Percentiles rank a stretch among this genome's conserved stretches.
phyloP scores from a whole-genome alignment of 2,888 invertebrate species.

The Agapetus fuscipes region DNA sequence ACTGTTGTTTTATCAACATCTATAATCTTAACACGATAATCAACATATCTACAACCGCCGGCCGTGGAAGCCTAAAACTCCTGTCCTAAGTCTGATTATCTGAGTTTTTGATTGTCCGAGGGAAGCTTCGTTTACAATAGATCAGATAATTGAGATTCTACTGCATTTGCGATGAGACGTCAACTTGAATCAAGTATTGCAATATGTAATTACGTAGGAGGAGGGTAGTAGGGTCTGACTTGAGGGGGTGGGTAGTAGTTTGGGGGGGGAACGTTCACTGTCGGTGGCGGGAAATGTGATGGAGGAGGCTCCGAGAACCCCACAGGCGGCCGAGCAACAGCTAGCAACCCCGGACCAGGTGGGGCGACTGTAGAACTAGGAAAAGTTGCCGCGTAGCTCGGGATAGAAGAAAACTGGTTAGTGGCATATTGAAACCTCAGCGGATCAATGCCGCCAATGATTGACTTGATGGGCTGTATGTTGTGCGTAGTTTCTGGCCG shows the following conservation, averaged over 20 bases:
- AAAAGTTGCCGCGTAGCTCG: conserved; percentile 36
- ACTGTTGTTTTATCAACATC: no score
- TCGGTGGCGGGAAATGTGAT: conserved; percentile 27
- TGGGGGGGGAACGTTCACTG: conserved; percentile 37
- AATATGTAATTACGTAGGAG: conserved; percentile 30
- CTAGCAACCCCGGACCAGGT: conserved; percentile 30
- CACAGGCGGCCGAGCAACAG: conserved; percentile 27
- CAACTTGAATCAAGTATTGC: no score
- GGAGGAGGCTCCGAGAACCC: conserved; percentile 23
- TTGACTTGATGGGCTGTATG: conserved; percentile 27
- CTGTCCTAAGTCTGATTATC: no score
- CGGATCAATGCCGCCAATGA: conserved; percentile 23
- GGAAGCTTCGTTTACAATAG: no score
- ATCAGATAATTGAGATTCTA: no score
- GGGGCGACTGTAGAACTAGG: conserved; percentile 31
- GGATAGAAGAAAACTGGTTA: conserved; percentile 32
- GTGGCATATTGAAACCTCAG: conserved; percentile 24
- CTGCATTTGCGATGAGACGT: no score
- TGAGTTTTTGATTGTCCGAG: no score
- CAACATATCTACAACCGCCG: no score
- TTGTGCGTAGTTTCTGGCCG: conserved; percentile 25
- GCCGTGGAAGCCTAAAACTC: no score
- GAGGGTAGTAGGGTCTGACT: conserved; percentile 37
- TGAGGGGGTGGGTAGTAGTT: conserved; percentile 34
- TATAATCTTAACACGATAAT: no score